A percentile compares a stretch with the other conserved stretches of the same genome.
Evolutionary conservation across 2,888 invertebrate genomes (phyloP).

Genomic region (Tribolium freemani): DNA sequence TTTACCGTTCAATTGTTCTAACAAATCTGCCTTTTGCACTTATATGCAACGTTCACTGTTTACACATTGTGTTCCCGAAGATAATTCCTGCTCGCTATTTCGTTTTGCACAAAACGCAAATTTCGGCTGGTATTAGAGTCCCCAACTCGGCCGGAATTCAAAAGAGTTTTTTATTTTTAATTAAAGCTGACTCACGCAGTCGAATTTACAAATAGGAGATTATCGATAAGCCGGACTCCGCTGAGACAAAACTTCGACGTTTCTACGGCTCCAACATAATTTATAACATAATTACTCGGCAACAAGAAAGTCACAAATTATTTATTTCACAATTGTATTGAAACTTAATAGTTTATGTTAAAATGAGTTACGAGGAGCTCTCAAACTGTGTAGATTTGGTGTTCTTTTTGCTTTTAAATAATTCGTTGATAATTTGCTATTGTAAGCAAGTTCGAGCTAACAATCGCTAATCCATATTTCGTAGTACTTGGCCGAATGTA

Average conservation of each 20-base stretch:
- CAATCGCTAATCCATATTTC: not conserved
- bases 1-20: slow-evolving; percentile 50
- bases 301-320: not conserved
- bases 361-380: not conserved
- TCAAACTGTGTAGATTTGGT: too few relatives aligned
- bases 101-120: slow-evolving; percentile 4
- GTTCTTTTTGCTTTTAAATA: too few relatives aligned
- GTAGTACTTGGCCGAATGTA: not conserved
- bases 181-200: slow-evolving; percentile 30
- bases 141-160: slow-evolving; percentile 25
- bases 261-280: not conserved
- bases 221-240: slow-evolving; percentile 15
- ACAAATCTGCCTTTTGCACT: slow-evolving; percentile 47
- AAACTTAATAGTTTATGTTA: not conserved
- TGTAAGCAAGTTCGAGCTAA: not conserved
- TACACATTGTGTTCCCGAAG: slow-evolving; percentile 8
- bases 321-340: not conserved
- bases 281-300: not conserved
- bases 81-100: slow-evolving; percentile 10
- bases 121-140: slow-evolving; percentile 7
- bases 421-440: too few relatives aligned
- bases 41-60: slow-evolving; percentile 11
- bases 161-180: slow-evolving; percentile 37
- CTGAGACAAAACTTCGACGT: not conserved
- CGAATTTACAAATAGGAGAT: slow-evolving; percentile 39